Evolutionary conservation across 2,113 vertebrate species (phyloP), one percentile per base, ranked within the genome.

Genomic region (Platycercus adscitus): DNA sequence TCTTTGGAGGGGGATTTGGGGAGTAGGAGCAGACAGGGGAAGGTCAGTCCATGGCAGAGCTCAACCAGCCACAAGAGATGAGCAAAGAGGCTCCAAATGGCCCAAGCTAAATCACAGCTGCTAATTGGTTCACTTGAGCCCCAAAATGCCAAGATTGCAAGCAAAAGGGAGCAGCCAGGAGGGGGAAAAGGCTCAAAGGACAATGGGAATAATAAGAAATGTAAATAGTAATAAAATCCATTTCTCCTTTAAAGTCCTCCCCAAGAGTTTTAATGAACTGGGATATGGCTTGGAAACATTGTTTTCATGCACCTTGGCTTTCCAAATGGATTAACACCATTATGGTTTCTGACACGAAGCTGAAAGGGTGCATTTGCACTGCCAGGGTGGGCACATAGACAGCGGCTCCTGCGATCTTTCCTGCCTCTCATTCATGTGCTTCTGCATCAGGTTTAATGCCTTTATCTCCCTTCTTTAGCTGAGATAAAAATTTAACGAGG

Each of bases 401-500:
- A 44, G 4, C 2, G 3, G 44, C 41, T 79, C 73, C 2, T 0
- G 65, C 46, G 26, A 29, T 52, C 33, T 47, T 52, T 10, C 19
- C 46, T 0, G 1, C n/a, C 19, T 6, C 55, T 73, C 43, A 5
- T 50, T 44, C 46, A 4, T 6, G 8, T 49, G 39, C 23, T 44
- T 29, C 79, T 47, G 6, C 4, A 1, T 18, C 46, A 76, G 89
- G 37, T 95, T 97, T 96, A 52, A 61, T 94, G 84, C n/a, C 82
- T 77, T 96, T 95, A 96, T 97, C 85, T 84, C 91, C 78, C 64
- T 97, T 80, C 60, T 97, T 96, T 80, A 88, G 86, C 60, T 44
- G 83, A 95, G 89, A 97, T 97, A 90, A 97, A 96, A 97, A 65
- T 93, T 97, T 96, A 94, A 96, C 52, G 8, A 92, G 93, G 96